phyloP scores from a whole-genome alignment of 1,140 invertebrate species.

The Drosophila lowei region DNA sequence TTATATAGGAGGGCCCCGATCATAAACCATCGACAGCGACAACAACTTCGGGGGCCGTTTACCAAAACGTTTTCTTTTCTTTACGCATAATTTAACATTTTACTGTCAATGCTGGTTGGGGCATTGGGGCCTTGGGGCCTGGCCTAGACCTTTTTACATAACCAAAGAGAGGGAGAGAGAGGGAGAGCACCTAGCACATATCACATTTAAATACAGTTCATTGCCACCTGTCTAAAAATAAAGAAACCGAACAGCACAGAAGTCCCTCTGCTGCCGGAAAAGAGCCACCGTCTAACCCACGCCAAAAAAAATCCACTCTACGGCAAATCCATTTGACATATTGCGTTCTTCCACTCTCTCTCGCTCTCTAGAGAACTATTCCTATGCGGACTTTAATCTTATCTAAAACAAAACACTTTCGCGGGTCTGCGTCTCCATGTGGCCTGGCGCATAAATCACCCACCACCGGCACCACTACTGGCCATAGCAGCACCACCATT shows the following conservation, averaged over 20 bases:
- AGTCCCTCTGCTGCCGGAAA: slow-evolving; percentile 51
- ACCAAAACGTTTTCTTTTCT: slow-evolving; percentile 45
- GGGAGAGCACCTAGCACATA: slow-evolving; percentile 3
- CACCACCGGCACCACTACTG: slow-evolving; percentile 18
- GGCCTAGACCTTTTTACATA: slow-evolving; percentile 75
- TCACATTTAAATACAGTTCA: slow-evolving; percentile 50
- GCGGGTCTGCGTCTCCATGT: slow-evolving; percentile 29
- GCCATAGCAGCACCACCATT: not conserved
- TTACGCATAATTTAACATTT: slow-evolving; percentile 74
- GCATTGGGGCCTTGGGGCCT: slow-evolving; percentile 7
- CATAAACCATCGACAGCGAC: slow-evolving; percentile 59
- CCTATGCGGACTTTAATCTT: slow-evolving; percentile 59
- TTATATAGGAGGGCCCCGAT: slow-evolving; percentile 66
- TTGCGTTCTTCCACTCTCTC: slow-evolving; percentile 37
- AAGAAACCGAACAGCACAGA: not conserved
- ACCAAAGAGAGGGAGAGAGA: slow-evolving; percentile 21
- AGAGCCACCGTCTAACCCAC: slow-evolving; percentile 35
- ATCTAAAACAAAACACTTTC: slow-evolving; percentile 78
- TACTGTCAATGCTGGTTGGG: slow-evolving; percentile 49
- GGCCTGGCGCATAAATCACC: slow-evolving; percentile 62
- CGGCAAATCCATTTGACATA: slow-evolving; percentile 75
- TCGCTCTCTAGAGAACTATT: slow-evolving; percentile 7
- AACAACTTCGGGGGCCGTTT: slow-evolving; percentile 37
- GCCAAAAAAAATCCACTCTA: slow-evolving; percentile 26
- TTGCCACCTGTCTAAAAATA: slow-evolving; percentile 74